phyloP scores from a whole-genome alignment of 2,888 invertebrate species.

The Dermolepida albohirtum region DNA sequence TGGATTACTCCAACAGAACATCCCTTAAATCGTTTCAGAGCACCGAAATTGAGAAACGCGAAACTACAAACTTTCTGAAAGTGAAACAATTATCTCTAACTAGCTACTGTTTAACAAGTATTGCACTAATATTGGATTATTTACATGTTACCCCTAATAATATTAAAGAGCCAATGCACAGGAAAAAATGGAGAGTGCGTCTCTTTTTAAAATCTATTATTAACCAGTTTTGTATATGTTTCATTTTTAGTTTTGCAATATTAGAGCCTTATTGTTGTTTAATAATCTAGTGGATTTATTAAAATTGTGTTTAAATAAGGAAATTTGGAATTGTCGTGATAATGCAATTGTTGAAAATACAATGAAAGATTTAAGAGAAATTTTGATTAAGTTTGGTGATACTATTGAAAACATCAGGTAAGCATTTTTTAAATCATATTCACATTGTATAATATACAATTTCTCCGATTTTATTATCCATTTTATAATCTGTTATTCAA shows the following conservation, averaged over 20 bases:
- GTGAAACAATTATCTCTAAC: constrained; percentile 66
- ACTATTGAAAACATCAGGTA: constrained; percentile 69
- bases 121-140: constrained; percentile 60
- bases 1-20: constrained; percentile 3
- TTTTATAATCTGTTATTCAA: too few species aligned
- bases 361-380: constrained; percentile 68
- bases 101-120: constrained; percentile 64
- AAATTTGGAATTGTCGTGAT: constrained; percentile 69
- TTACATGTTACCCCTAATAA: constrained; percentile 55
- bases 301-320: constrained; percentile 67
- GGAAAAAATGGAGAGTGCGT: constrained; percentile 48
- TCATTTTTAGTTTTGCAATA: constrained; percentile 67
- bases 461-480: too few species aligned
- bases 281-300: constrained; percentile 68
- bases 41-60: constrained; percentile 51
- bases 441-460: too few species aligned
- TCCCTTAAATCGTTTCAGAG: constrained; percentile 32
- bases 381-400: constrained; percentile 71
- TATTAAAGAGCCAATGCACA: constrained; percentile 49
- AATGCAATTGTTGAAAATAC: constrained; percentile 66
- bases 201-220: background rate
- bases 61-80: constrained; percentile 60
- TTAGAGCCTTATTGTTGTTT: constrained; percentile 65
- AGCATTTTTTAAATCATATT: constrained; percentile 15
- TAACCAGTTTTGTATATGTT: constrained; percentile 1